Percentiles rank a stretch among this genome's conserved stretches.
Evolutionary conservation across 92 coral and sea anemone species (phyloP).

Genomic region (Siderastrea radians): DNA sequence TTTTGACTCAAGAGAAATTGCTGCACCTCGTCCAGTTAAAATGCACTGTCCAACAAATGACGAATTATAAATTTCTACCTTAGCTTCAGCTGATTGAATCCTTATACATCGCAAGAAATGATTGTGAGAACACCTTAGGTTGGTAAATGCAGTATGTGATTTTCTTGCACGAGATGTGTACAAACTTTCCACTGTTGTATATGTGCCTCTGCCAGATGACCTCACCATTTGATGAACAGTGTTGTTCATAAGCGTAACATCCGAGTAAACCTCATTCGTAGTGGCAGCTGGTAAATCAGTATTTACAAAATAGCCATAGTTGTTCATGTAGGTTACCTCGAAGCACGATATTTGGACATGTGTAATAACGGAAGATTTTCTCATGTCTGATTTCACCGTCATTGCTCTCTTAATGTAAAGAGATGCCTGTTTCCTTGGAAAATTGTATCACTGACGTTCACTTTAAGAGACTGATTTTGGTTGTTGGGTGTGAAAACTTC

Average conservation of each 20-base stretch:
- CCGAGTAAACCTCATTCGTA: too few species aligned
- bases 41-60: too few species aligned
- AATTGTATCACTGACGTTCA: too few species aligned
- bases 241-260: too few species aligned
- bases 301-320: too few species aligned
- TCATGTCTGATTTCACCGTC: neutral
- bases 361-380: neutral
- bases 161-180: slow-evolving; percentile 5
- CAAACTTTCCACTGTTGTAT: neutral
- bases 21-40: too few species aligned
- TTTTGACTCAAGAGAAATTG: neutral
- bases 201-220: neutral
- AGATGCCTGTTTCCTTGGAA: neutral
- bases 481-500: neutral
- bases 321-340: neutral
- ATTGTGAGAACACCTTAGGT: neutral
- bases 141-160: neutral
- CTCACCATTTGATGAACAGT: neutral
- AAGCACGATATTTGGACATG: slow-evolving; percentile 7
- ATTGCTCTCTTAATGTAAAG: neutral
- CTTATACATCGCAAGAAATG: slow-evolving; percentile 5
- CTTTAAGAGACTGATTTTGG: too few species aligned
- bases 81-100: neutral
- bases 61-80: neutral
- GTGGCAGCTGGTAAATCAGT: too few species aligned